A percentile compares a stretch with the other conserved stretches of the same genome.
Conservation (phyloP, 2,113 vertebrate genomes). For the Trematocara stigmaticum region DNA sequence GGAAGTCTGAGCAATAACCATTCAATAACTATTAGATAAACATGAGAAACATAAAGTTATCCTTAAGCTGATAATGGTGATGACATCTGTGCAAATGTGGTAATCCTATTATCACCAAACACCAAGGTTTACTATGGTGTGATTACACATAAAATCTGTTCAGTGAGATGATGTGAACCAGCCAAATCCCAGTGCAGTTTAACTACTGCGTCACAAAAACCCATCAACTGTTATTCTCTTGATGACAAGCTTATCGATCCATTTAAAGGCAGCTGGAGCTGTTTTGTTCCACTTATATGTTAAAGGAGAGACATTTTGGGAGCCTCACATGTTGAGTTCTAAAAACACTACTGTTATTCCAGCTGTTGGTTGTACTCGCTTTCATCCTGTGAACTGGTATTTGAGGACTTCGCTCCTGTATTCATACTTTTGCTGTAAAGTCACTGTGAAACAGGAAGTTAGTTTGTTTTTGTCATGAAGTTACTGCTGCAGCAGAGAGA, state of each 20-base stretch:
- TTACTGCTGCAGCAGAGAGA: not conserved
- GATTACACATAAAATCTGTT: not conserved
- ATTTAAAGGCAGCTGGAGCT: not conserved
- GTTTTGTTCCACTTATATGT: not conserved
- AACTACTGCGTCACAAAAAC: not conserved
- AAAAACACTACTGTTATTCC: not conserved
- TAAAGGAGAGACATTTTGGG: not conserved
- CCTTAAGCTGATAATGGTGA: not conserved
- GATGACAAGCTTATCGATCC: not conserved
- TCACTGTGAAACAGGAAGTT: not conserved
- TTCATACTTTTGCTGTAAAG: not conserved
- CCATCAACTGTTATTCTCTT: not conserved
- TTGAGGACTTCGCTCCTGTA: not conserved
- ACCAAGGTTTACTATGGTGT: not conserved
- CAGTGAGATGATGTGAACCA: not conserved
- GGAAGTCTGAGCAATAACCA: not conserved
- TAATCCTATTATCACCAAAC: not conserved
- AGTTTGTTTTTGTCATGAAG: not conserved
- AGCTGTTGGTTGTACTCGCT: not conserved
- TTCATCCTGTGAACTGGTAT: not conserved
- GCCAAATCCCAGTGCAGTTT: not conserved
- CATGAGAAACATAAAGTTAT: not conserved
- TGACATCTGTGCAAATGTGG: not conserved
- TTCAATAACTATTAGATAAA: not conserved
- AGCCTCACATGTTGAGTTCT: not conserved